Percentiles rank a stretch among this genome's conserved stretches.
These are phyloP conservation scores for Leontocebus nigricollis DNA, from an alignment of 2,797 vertebrate genomes.

Conservation along the genomic window DNA sequence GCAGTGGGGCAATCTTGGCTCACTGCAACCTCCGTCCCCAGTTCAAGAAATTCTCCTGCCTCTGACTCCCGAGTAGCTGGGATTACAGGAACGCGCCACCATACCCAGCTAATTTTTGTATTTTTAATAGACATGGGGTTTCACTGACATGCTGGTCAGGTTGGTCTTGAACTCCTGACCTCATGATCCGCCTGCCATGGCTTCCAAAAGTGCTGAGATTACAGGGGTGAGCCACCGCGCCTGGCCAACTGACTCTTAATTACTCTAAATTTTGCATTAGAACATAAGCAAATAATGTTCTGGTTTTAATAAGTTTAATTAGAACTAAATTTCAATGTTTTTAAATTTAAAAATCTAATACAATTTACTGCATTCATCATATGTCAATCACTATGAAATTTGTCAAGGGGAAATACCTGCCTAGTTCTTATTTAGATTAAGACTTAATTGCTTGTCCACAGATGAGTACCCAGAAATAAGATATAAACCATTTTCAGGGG, in stretches of 20 bases:
- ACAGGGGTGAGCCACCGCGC: too few species aligned
- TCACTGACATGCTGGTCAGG: too few species aligned
- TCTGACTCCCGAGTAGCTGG: too few species aligned
- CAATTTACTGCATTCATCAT: background rate
- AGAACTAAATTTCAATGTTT: background rate
- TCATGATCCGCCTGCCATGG: too few species aligned
- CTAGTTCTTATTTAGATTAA: constrained; percentile 28
- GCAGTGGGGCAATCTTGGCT: too few species aligned
- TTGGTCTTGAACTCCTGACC: too few species aligned
- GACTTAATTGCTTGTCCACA: background rate
- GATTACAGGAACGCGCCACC: too few species aligned
- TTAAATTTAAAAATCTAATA: background rate
- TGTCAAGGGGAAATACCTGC: background rate
- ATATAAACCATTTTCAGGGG: constrained; percentile 82
- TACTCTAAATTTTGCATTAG: background rate
- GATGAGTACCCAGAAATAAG: constrained; percentile 77
- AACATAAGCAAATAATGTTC: background rate
- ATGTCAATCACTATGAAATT: background rate
- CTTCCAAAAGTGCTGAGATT: too few species aligned
- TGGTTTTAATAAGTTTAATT: constrained; percentile 1
- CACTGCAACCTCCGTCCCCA: too few species aligned
- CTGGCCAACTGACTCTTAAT: background rate
- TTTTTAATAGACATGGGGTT: too few species aligned
- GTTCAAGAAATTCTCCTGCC: too few species aligned
- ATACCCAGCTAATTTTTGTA: too few species aligned